phyloP scores from a whole-genome alignment of 2,888 invertebrate genomes.

The Lasioglossum malachurum region DNA sequence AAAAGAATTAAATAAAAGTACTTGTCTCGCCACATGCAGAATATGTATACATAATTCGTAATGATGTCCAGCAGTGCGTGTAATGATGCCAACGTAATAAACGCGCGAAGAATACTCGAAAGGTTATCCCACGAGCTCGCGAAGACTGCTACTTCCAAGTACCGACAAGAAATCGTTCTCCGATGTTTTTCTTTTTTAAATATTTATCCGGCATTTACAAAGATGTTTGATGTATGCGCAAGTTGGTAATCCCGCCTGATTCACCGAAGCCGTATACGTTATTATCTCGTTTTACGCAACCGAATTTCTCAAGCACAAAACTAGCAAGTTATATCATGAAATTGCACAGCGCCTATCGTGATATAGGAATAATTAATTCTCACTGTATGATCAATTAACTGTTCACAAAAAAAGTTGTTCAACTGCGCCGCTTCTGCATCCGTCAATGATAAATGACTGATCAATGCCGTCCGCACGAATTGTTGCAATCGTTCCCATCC shows the following conservation, averaged over 20 bases:
- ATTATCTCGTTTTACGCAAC: conserved; percentile 10
- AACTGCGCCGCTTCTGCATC: neutral
- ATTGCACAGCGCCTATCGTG: neutral
- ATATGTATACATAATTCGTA: neutral
- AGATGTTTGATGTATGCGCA: neutral
- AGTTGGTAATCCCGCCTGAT: neutral
- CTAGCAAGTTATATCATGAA: neutral
- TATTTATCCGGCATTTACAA: neutral
- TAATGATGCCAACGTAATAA: neutral
- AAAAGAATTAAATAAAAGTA: neutral
- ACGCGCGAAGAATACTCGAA: conserved; percentile 4
- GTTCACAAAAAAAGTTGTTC: neutral
- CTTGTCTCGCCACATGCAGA: neutral
- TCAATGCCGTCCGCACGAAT: neutral
- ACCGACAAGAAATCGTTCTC: neutral
- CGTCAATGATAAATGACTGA: neutral
- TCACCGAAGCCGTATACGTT: neutral
- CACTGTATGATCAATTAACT: neutral
- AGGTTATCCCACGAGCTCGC: neutral
- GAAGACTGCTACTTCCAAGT: conserved; percentile 15
- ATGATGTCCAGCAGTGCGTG: neutral
- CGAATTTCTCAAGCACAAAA: neutral
- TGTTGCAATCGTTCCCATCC: neutral
- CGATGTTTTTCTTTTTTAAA: conserved; percentile 13
- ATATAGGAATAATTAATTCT: neutral